phyloP scores from a whole-genome alignment of 2,113 vertebrate genomes.

The Ctenomys sociabilis region DNA sequence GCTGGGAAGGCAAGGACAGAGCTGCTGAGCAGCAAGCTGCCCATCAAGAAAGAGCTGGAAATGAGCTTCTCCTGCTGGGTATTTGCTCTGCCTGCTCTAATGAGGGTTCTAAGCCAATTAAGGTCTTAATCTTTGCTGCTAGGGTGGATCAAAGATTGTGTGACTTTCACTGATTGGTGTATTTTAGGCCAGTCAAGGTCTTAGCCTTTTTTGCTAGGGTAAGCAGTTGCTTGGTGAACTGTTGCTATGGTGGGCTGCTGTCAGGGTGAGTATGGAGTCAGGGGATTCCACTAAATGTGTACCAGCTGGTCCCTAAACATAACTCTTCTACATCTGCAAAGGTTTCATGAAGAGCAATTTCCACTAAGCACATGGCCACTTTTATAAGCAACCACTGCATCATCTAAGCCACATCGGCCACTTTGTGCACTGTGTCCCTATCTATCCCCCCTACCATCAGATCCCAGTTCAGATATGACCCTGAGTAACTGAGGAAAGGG shows the following conservation, averaged over 20 bases:
- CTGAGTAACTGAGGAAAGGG: not conserved
- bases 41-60: not conserved
- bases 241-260: not conserved
- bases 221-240: no score
- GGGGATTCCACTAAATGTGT: not conserved
- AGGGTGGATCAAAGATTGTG: not conserved
- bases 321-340: not conserved
- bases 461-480: not conserved
- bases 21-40: not conserved
- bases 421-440: not conserved
- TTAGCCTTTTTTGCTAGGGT: not conserved
- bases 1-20: no score
- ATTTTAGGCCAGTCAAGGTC: not conserved
- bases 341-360: not conserved
- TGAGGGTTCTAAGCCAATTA: not conserved
- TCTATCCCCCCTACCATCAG: not conserved
- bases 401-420: not conserved
- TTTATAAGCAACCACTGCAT: not conserved
- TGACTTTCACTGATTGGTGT: not conserved
- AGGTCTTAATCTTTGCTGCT: not conserved
- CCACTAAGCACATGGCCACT: not conserved
- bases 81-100: not conserved
- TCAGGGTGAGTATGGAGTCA: not conserved
- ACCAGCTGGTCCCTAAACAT: not conserved
- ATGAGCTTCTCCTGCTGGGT: not conserved